Conservation (phyloP, 1,140 invertebrate species). For the Cyphomyrmex costatus region DNA sequence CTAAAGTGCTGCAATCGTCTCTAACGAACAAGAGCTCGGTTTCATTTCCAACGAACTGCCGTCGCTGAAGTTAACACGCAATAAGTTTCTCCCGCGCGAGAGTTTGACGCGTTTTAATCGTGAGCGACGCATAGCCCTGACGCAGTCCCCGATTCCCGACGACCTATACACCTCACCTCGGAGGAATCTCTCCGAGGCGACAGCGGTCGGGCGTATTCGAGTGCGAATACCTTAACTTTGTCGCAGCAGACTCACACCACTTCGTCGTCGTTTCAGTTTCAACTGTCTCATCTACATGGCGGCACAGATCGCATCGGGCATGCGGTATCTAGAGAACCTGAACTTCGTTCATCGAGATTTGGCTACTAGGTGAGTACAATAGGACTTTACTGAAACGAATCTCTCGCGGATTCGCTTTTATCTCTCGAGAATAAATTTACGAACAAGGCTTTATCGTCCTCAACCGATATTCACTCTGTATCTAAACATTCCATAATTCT, state of each 20-base stretch:
- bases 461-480: slow-evolving; percentile 26
- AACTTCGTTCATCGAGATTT: slow-evolving; percentile 94
- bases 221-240: slow-evolving; percentile 69
- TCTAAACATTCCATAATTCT: background rate
- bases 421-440: slow-evolving; percentile 68
- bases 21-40: slow-evolving; percentile 55
- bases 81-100: slow-evolving; percentile 68
- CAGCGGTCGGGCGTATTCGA: slow-evolving; percentile 40
- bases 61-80: slow-evolving; percentile 71
- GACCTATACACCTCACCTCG: background rate
- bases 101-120: slow-evolving; percentile 76
- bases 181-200: slow-evolving; percentile 22
- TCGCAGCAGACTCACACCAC: slow-evolving; percentile 56
- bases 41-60: slow-evolving; percentile 66
- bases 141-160: slow-evolving; percentile 10
- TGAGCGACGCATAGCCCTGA: slow-evolving; percentile 60
- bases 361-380: slow-evolving; percentile 89
- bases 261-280: slow-evolving; percentile 88
- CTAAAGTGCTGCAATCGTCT: slow-evolving; percentile 63
- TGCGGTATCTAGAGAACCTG: slow-evolving; percentile 93
- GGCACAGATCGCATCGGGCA: slow-evolving; percentile 94
- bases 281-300: slow-evolving; percentile 94
- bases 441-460: slow-evolving; percentile 44
- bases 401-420: slow-evolving; percentile 56
- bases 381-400: slow-evolving; percentile 65